A percentile compares a stretch with the other conserved stretches of the same genome.
Conservation (phyloP, 2,888 invertebrate species). For the Drosophila mercatorum region DNA sequence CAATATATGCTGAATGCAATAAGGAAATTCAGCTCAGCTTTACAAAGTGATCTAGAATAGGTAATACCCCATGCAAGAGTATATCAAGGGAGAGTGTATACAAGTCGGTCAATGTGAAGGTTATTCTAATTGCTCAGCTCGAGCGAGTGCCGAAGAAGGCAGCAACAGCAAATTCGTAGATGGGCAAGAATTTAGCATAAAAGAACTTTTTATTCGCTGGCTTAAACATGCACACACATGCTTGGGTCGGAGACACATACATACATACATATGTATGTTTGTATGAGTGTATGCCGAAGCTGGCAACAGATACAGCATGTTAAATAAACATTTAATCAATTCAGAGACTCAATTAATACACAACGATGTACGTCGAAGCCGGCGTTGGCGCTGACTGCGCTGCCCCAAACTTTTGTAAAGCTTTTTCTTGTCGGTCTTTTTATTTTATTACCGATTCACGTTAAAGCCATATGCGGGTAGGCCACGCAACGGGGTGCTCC, state of each 20-base stretch:
- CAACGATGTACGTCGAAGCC: constrained; percentile 17
- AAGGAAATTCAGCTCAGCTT: background rate
- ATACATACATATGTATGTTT: background rate
- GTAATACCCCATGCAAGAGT: background rate
- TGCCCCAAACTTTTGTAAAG: constrained; percentile 22
- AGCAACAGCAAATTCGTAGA: constrained; percentile 6
- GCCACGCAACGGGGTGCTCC: background rate
- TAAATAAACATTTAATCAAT: constrained; percentile 68
- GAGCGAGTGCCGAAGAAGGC: background rate
- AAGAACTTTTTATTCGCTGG: constrained; percentile 4
- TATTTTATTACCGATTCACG: constrained; percentile 13
- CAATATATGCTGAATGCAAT: background rate
- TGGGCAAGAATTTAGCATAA: constrained; percentile 24
- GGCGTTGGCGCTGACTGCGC: constrained; percentile 9
- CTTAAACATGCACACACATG: background rate
- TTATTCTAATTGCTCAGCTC: constrained; percentile 30
- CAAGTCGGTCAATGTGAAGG: constrained; percentile 58
- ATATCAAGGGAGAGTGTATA: background rate
- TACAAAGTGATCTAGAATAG: background rate
- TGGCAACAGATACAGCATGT: constrained; percentile 50
- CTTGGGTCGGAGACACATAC: background rate
- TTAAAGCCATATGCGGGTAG: background rate
- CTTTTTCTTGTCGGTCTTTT: constrained; percentile 6
- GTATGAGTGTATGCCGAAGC: constrained; percentile 21
- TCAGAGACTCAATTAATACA: constrained; percentile 52